Evolutionary conservation across 2,888 invertebrate genomes (phyloP), one percentile per base, ranked within the genome.

Genomic region (Chouioia cunea): DNA sequence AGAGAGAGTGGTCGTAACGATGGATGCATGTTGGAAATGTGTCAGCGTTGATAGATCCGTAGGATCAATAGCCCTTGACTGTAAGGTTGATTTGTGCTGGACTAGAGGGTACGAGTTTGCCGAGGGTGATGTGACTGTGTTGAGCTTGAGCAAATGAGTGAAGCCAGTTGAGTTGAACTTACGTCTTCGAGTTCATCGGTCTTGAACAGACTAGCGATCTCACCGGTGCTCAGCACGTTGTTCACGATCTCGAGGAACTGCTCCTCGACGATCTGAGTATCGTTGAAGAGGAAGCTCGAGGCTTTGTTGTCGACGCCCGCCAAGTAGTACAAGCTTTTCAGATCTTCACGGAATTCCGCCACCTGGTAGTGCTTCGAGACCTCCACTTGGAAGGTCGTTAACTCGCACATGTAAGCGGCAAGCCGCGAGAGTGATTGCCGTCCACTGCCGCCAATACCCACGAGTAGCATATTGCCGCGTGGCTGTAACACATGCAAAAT

Each of bases 181-280:
- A 93, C 93, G 80, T 96, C 95, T 82, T 96, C 96, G 86, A 96
- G 93, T 85, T 97, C 96, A 76, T 96, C 96, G 0, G 91, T 83
- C 81, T 95, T 95, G 82, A 91, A 96, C n/a, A 97, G 88, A 86
- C 95, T 96, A 4, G 94, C 90, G 70, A 97, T 91, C 86, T 96
- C 96, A 0, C 96, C 96, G 74, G 93, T 93, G 82, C 94, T 95
- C 69, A 97, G 88, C 85, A 97, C 89, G 81, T 94, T 96, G 86
- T 96, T 96, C 70, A 97, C 90, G 76, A 96, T 93, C 87, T 96
- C 96, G 0, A 96, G 89, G 85, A 96, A 96, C 12, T 90, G 88
- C 79, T 95, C 94, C 74, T 95, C 94, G 0, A 90, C 92, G 22
- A 96, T 91, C 84, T 95, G 96, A 1, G 93, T 94, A 83, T 96